phyloP scores from a whole-genome alignment of 2,113 vertebrate genomes.

The Petrocephalus microphthalmus region DNA sequence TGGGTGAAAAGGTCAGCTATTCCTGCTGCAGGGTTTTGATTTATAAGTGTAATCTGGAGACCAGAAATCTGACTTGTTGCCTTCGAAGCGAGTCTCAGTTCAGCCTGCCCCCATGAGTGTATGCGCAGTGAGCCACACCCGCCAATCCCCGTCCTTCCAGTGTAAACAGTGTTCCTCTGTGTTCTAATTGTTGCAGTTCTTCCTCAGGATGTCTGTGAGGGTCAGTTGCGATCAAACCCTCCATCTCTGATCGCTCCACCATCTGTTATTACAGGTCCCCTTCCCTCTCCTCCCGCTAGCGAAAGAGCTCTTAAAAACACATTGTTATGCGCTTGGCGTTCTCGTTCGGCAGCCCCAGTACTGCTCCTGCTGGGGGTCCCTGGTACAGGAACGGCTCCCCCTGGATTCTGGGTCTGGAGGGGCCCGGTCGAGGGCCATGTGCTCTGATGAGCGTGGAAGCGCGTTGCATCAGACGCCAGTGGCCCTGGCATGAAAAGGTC shows the following conservation, averaged over 20 bases:
- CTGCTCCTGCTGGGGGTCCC: background rate
- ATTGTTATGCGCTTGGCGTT: background rate
- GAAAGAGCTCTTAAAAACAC: background rate
- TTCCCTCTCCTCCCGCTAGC: background rate
- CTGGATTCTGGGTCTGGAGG: background rate
- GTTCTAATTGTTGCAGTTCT: constrained; percentile 59
- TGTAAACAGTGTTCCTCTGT: constrained; percentile 51
- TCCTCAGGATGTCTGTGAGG: constrained; percentile 60
- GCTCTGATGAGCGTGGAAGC: background rate
- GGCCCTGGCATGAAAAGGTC: background rate
- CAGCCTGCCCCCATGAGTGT: constrained; percentile 12
- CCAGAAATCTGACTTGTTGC: background rate
- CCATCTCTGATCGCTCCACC: background rate
- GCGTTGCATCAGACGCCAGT: background rate
- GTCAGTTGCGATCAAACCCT: constrained; percentile 31
- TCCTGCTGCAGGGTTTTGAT: background rate
- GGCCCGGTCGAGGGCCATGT: background rate
- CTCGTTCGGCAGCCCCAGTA: background rate
- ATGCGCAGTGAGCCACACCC: constrained; percentile 32
- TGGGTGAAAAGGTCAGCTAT: background rate
- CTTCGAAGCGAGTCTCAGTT: background rate
- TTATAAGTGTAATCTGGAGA: background rate
- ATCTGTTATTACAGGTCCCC: background rate
- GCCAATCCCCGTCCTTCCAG: constrained; percentile 34
- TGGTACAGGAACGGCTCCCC: background rate